A percentile compares a stretch with the other conserved stretches of the same genome.
phyloP scores from a whole-genome alignment of 2,888 invertebrate genomes.

The Molanna angustata region DNA sequence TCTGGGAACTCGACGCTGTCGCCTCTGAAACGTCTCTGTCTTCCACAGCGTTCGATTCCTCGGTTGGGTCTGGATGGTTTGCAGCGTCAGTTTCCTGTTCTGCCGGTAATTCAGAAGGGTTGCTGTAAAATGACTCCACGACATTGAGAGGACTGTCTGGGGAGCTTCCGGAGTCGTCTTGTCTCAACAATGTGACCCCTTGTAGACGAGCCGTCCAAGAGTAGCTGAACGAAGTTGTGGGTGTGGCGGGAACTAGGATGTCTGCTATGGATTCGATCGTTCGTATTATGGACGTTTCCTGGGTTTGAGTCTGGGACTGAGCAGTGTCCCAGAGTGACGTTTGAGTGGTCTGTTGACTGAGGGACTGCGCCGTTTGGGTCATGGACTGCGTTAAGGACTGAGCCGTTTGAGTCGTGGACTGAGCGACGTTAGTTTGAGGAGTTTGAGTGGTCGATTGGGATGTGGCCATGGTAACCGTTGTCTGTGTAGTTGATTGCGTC shows the following conservation, averaged over 20 bases:
- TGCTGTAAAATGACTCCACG: constrained; percentile 5
- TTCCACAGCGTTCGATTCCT: background rate
- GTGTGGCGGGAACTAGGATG: constrained; percentile 37
- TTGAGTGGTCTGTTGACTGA: constrained; percentile 19
- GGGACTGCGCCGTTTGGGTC: constrained; percentile 37
- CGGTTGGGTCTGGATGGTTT: background rate
- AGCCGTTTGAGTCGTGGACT: constrained; percentile 40
- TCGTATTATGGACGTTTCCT: constrained; percentile 21
- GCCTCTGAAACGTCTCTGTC: background rate
- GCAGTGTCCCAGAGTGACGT: constrained; percentile 5
- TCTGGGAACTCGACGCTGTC: background rate
- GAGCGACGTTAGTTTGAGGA: constrained; percentile 42
- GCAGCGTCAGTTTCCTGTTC: background rate
- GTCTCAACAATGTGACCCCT: constrained; percentile 46
- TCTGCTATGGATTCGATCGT: constrained; percentile 38
- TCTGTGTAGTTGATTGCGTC: constrained; percentile 32
- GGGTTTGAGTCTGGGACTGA: constrained; percentile 30
- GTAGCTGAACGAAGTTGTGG: constrained; percentile 10
- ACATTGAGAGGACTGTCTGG: constrained; percentile 46
- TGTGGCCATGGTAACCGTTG: constrained; percentile 17
- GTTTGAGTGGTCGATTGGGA: constrained; percentile 43
- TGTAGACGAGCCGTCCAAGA: constrained; percentile 27
- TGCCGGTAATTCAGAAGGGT: background rate
- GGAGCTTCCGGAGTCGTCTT: constrained; percentile 36
- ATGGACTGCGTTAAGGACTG: constrained; percentile 41